A percentile compares a stretch with the other conserved stretches of the same genome.
Conservation (phyloP, 2,888 invertebrate species). For the Idaea dimidiata region DNA sequence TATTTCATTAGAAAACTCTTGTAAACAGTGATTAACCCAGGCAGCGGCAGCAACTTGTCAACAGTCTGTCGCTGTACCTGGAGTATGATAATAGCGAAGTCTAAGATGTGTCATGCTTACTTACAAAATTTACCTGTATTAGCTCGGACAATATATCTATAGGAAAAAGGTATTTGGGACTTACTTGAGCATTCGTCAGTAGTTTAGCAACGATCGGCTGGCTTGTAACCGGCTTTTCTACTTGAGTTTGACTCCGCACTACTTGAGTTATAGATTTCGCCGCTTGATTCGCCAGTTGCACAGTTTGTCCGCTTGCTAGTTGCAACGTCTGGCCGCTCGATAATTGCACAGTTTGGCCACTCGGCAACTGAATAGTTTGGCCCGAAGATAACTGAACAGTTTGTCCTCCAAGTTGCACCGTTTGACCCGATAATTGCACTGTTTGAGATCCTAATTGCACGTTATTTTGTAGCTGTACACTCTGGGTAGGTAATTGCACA, state of each 20-base stretch:
- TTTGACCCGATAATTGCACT: constrained; percentile 43
- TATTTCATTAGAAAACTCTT: no score
- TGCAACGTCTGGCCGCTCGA: constrained; percentile 63
- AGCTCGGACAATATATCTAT: no score
- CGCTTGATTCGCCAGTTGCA: constrained; percentile 62
- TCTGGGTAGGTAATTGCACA: constrained; percentile 42
- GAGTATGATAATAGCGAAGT: no score
- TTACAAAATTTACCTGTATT: constrained; percentile 1
- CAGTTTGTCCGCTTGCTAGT: constrained; percentile 58
- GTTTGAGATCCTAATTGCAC: constrained; percentile 40
- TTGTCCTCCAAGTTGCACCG: constrained; percentile 48
- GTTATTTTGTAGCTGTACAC: constrained; percentile 35
- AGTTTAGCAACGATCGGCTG: constrained; percentile 87
- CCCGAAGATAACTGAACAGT: constrained; percentile 44
- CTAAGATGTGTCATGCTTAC: no score
- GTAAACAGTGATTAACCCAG: no score
- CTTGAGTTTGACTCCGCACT: constrained; percentile 56
- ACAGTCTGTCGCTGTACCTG: no score
- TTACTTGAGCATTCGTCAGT: constrained; percentile 85
- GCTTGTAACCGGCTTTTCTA: constrained; percentile 52
- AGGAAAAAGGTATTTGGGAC: no score
- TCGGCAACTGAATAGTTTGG: constrained; percentile 38
- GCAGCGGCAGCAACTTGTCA: no score
- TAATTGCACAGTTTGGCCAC: constrained; percentile 61
- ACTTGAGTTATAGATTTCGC: constrained; percentile 59